These are phyloP conservation scores for Tylochromis polylepis DNA, from an alignment of 2,113 vertebrate species.

Conservation along the genomic window DNA sequence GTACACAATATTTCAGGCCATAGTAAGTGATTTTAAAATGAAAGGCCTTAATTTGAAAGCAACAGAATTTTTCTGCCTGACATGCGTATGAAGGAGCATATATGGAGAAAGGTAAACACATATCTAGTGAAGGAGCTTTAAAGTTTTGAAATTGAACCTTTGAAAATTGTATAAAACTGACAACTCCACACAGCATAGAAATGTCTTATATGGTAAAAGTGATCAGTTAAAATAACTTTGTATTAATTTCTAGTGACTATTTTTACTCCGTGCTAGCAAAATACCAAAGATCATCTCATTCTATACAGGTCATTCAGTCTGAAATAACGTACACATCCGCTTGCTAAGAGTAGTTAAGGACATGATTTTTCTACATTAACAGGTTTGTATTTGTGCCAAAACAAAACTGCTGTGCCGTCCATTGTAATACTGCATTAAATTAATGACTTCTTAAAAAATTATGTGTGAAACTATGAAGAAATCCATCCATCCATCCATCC, in stretches of 20 bases:
- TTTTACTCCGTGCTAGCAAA: background rate
- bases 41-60: background rate
- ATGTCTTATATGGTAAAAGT: background rate
- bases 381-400: background rate
- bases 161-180: background rate
- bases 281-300: background rate
- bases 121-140: background rate
- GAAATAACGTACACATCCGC: background rate
- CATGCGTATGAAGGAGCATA: background rate
- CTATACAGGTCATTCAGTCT: background rate
- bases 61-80: background rate
- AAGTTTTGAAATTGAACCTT: background rate
- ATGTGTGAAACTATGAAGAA: no score
- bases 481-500: no score
- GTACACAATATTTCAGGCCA: background rate
- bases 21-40: background rate
- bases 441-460: no score
- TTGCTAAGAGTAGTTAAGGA: background rate
- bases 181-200: background rate
- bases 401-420: background rate
- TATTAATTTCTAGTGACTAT: background rate
- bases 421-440: no score
- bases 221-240: background rate
- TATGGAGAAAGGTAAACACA: no score
- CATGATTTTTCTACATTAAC: background rate